Percentiles rank a stretch among this genome's conserved stretches.
Evolutionary conservation across 1,140 invertebrate genomes (phyloP).

Genomic region (Neotoxoptera formosana): DNA sequence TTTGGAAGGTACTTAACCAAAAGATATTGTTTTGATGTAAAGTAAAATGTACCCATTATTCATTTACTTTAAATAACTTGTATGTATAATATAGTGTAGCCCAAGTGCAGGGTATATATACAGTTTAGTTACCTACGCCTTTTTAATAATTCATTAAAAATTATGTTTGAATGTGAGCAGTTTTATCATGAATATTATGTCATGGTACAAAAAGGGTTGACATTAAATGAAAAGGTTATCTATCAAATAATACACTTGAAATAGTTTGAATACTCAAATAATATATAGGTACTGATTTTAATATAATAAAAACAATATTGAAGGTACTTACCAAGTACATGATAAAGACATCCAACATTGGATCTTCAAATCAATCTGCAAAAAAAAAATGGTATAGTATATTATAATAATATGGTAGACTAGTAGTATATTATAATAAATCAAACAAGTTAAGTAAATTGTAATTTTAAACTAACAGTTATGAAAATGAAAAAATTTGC

Average conservation of each 20-base stretch:
- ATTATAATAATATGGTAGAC: background rate
- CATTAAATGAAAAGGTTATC: background rate
- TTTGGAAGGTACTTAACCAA: background rate
- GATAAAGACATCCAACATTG: background rate
- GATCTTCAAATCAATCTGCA: constrained; percentile 10
- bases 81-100: background rate
- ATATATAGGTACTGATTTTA: background rate
- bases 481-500: background rate
- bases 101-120: background rate
- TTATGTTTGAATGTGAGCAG: background rate
- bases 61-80: background rate
- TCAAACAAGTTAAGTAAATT: background rate
- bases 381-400: background rate
- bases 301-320: background rate
- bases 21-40: background rate
- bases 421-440: background rate
- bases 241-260: too few relatives aligned
- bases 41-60: background rate
- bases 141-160: background rate
- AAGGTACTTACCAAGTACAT: background rate
- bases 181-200: background rate
- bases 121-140: background rate
- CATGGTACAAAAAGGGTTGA: too few relatives aligned
- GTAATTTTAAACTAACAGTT: background rate
- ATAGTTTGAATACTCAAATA: background rate